Conservation (phyloP, 1,140 invertebrate species). For the Trichonephila inaurata region DNA sequence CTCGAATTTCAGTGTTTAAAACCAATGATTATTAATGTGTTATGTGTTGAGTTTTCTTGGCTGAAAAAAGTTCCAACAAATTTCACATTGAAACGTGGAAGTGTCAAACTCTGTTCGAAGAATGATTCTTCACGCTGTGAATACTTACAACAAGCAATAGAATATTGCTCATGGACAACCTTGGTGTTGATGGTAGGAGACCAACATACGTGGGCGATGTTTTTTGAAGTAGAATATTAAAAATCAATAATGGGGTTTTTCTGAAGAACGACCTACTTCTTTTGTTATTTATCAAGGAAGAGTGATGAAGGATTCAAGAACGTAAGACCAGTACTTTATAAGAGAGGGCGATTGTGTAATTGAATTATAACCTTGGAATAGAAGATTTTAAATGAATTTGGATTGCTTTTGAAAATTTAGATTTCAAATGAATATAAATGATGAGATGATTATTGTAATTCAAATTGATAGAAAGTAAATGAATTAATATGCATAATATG, state of each 20-base stretch:
- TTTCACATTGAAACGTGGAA: neutral
- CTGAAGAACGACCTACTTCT: neutral
- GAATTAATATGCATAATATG: no score
- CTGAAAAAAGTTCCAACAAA: neutral
- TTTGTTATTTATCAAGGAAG: neutral
- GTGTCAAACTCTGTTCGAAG: neutral
- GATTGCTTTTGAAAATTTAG: neutral
- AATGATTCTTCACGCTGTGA: neutral
- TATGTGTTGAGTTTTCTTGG: neutral
- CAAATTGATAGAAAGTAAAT: no score
- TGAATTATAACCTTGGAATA: no score
- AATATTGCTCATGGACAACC: neutral
- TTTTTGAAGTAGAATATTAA: neutral
- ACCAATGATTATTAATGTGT: constrained; percentile 15
- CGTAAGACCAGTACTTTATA: neutral
- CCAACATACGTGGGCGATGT: neutral
- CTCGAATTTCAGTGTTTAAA: constrained; percentile 5
- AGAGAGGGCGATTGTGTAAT: no score
- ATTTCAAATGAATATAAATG: no score
- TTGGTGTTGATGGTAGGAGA: neutral
- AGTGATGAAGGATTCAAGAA: neutral
- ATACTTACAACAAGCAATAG: neutral
- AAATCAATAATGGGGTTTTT: neutral
- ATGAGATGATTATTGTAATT: no score
- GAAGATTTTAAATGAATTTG: neutral